Base-by-base conservation (phyloP, 1,140 invertebrate species). In the Leptopilina boulardi region DNA sequence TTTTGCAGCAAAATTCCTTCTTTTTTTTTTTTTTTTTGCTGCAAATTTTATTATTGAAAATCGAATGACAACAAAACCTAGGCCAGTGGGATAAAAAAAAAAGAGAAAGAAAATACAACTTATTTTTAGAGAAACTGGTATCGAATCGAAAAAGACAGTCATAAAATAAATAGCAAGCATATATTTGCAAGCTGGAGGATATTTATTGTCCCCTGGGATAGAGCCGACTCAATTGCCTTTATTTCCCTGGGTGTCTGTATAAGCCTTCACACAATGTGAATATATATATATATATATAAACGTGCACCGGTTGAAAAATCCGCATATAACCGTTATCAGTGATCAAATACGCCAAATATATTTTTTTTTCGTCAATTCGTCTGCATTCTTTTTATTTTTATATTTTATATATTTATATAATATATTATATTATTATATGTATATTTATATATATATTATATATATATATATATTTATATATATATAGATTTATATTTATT, bases 151-250 rank as follows among this genome's bases (percentile, higher is more conserved):
- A 51, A 51, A 51, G 47, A 51, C 34, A 38, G 47, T 51, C 47
- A 51, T 51, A 18, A 51, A 51, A 51, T 18, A 51, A 51, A 51
- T 51, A 18, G 47, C 2, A n/a, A 6, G 15, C n/a, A 51, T 18
- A 51, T 51, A 51, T 51, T 51, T 51, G n/a, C 47, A 51, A 51
- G 47, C n/a, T 5, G 15, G 47, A 51, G 47, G 47, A 18, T 51
- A 51, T 51, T 51, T 51, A 51, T 51, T 51, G 47, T 51, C 47
- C 18, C 47, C n/a, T 51, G 47, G 47, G 47, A 51, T n/a, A 51
- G 47, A 51, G 47, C n/a, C 47, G n/a, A 51, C 47, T 51, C 47
- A n/a, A 51, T 51, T 51, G 47, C 47, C 47, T 51, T 51, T 51
- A 51, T 51, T 51, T 51, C n/a, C 47, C 47, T 18, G 18, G n/a